Percentiles rank a stretch among this genome's conserved stretches.
These are phyloP conservation scores for Cryptocheilus praepositus DNA, from an alignment of 2,888 invertebrate species.

Conservation along the genomic window DNA sequence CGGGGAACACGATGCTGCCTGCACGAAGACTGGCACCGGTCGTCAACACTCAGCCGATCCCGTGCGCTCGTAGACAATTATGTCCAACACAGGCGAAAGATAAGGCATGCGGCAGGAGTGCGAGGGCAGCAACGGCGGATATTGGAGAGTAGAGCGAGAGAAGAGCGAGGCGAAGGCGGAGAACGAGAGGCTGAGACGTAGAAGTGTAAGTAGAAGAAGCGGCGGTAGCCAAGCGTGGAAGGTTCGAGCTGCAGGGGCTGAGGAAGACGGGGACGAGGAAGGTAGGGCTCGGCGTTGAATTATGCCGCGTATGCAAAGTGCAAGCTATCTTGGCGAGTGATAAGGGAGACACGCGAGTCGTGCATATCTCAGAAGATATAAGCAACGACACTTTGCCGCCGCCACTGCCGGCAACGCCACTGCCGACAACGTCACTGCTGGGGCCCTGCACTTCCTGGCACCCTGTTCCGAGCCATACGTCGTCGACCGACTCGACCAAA, in stretches of 20 bases:
- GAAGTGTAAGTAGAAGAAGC: constrained; percentile 10
- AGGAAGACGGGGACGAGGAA: constrained; percentile 8
- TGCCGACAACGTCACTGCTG: background rate
- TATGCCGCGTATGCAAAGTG: constrained; percentile 72
- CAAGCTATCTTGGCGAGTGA: constrained; percentile 70
- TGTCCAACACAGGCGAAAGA: too few species aligned
- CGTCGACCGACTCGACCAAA: background rate
- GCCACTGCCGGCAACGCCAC: background rate
- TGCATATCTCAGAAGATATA: constrained; percentile 68
- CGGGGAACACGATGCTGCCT: too few species aligned
- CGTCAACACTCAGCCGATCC: too few species aligned
- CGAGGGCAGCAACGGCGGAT: constrained; percentile 3
- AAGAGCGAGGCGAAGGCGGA: background rate
- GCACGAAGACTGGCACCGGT: too few species aligned
- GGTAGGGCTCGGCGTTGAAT: constrained; percentile 68
- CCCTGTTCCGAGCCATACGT: too few species aligned
- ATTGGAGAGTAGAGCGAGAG: constrained; percentile 27
- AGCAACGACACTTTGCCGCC: constrained; percentile 67
- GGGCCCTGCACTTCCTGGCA: background rate
- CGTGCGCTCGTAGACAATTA: too few species aligned
- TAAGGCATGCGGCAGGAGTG: too few species aligned
- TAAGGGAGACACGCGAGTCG: constrained; percentile 72
- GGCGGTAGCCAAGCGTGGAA: constrained; percentile 14
- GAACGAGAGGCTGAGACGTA: background rate
- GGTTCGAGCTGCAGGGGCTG: constrained; percentile 3